These are phyloP conservation scores for Gephyroberyx darwinii DNA, from an alignment of 2,797 vertebrate genomes.

Conservation along the genomic window DNA sequence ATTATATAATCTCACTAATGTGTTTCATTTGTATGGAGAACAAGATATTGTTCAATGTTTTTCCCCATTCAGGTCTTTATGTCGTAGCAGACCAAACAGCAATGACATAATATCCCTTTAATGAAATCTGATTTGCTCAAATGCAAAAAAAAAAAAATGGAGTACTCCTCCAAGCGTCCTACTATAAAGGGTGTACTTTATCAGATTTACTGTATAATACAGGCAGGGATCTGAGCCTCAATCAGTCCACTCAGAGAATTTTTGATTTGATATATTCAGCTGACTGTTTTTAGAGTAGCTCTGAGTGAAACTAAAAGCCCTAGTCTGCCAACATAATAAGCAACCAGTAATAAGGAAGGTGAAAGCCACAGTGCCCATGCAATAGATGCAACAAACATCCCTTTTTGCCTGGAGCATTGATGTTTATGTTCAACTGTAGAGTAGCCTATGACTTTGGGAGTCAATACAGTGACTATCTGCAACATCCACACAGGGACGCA, in stretches of 20 bases:
- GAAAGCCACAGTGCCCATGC: not conserved
- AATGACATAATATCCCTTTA: conserved; percentile 28
- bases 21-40: conserved; percentile 37
- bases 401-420: conserved; percentile 4
- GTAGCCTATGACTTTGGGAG: not conserved
- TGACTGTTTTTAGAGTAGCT: no score
- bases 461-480: no score
- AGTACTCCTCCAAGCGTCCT: conserved; percentile 12
- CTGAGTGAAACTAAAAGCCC: conserved; percentile 3
- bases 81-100: conserved; percentile 28
- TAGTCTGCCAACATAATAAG: conserved; percentile 1
- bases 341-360: conserved; percentile 8
- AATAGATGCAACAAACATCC: no score
- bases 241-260: not conserved
- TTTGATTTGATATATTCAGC: no score
- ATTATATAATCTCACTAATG: conserved; percentile 55
- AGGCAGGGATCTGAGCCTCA: not conserved
- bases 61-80: conserved; percentile 33
- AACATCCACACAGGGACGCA: conserved; percentile 25
- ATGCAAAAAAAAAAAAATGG: not conserved
- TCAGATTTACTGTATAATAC: not conserved
- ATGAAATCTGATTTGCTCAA: not conserved
- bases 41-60: conserved; percentile 26
- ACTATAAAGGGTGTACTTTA: conserved; percentile 11
- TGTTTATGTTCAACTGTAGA: conserved; percentile 1